Percentiles rank a stretch among this genome's conserved stretches.
Conservation (phyloP, 2,888 invertebrate species). For the Ellobium chinense region DNA sequence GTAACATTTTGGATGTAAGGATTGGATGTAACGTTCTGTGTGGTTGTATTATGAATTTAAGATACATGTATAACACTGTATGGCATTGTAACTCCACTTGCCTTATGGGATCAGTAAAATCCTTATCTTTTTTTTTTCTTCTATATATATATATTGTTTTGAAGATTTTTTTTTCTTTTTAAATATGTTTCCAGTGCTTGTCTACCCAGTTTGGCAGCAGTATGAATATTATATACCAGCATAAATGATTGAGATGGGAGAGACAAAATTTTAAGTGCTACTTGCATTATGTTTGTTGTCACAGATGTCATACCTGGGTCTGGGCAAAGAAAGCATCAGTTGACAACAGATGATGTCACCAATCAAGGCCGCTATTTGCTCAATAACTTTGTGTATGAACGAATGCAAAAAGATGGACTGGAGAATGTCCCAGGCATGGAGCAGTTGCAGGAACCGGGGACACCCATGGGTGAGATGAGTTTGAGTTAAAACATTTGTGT, state of each 20-base stretch:
- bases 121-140: neutral
- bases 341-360: conserved; percentile 72
- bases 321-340: neutral
- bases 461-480: conserved; percentile 71
- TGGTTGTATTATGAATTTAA: too few species aligned
- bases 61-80: too few species aligned
- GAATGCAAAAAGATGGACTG: conserved; percentile 67
- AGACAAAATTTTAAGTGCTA: neutral
- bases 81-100: too few species aligned
- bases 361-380: conserved; percentile 74
- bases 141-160: neutral
- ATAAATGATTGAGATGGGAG: neutral
- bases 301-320: conserved; percentile 5
- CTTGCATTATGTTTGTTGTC: neutral
- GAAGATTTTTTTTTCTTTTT: neutral
- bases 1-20: too few species aligned
- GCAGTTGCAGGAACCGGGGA: conserved; percentile 74
- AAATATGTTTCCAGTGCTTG: neutral
- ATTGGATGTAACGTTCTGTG: too few species aligned
- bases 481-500: too few species aligned
- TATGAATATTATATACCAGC: neutral
- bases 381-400: conserved; percentile 73
- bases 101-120: neutral
- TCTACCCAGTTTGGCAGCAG: too few species aligned
- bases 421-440: conserved; percentile 62